Base-by-base conservation (phyloP, 1,140 invertebrate species). In the Thaumetopoea pityocampa region DNA sequence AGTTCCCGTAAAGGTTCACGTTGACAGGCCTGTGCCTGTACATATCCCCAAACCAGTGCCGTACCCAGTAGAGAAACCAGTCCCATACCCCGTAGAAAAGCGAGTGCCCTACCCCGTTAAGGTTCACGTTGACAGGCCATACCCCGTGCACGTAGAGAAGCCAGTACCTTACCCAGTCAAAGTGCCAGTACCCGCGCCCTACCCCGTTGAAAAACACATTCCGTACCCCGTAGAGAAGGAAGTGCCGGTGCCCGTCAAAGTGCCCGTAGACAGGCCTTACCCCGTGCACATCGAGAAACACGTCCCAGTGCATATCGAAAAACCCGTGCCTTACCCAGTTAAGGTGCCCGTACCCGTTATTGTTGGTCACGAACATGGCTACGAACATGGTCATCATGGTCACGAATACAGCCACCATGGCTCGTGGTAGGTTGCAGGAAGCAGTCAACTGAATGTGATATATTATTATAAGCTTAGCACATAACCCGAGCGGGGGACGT, bases 1-100 rank as follows among this genome's bases (percentile, higher is more conserved):
- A 22, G 85, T 85, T 47, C 90, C 92, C 4, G 88, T 92, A 4
- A 90, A 90, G 79, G 91, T 93, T 19, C 88, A 85, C 51, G 91
- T 92, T 38, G 91, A 92, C 52, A 89, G 89, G 55, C 92, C 92
- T 2, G 92, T 92, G 74, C 90, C 91, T 19, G 92, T 93, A 47
- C 89, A 91, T 10, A 88, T 92, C 12, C 89, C 90, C 58, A 92
- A 90, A 48, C 88, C 86, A 15, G 79, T 88, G 19, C 89, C 87
- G 26, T 84, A 87, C 43, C 88, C 88, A 20, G 90, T 91, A 2
- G 88, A 91, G 59, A 89, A 92, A 42, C 90, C 90, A 32, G 88
- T 92, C 9, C 90, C 89, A 20, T 90, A 90, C 70, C 89, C 90
- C 50, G 88, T 92, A 8, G 89, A 91, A 56, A 92, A 90, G 60